phyloP scores from a whole-genome alignment of 2,888 invertebrate species.

The Micoletzkya japonica region DNA sequence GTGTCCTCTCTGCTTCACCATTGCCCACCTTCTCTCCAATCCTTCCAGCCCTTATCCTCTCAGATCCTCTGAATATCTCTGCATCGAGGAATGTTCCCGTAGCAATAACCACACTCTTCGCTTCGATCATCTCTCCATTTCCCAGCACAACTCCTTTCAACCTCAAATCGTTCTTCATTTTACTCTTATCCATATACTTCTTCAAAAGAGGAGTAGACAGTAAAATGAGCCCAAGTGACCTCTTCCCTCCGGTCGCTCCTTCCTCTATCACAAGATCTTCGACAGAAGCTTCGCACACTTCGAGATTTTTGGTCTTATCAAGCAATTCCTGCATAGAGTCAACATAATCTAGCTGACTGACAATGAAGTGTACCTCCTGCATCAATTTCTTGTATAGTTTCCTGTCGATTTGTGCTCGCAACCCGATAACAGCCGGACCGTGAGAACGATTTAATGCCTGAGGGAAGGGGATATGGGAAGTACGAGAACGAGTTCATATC shows the following conservation, averaged over 20 bases:
- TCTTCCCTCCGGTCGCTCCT: slow-evolving; percentile 32
- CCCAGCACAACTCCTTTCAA: slow-evolving; percentile 22
- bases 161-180: neutral
- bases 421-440: slow-evolving; percentile 88
- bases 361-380: slow-evolving; percentile 67
- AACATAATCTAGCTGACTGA: neutral
- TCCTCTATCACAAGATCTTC: slow-evolving; percentile 76
- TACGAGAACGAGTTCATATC: too few species aligned
- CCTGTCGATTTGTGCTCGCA: slow-evolving; percentile 84
- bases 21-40: slow-evolving; percentile 49
- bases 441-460: slow-evolving; percentile 78
- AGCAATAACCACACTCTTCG: slow-evolving; percentile 78
- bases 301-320: slow-evolving; percentile 67
- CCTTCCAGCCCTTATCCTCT: slow-evolving; percentile 76
- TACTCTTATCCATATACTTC: neutral
- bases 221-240: neutral
- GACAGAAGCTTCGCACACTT: slow-evolving; percentile 76
- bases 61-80: slow-evolving; percentile 80
- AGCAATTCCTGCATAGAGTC: slow-evolving; percentile 46
- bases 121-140: slow-evolving; percentile 45
- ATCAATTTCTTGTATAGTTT: slow-evolving; percentile 77
- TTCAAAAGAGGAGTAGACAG: neutral
- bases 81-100: slow-evolving; percentile 87
- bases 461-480: too few species aligned
- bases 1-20: neutral